phyloP scores from a whole-genome alignment of 1,140 invertebrate species.

The Caenorhabditis briggsae region DNA sequence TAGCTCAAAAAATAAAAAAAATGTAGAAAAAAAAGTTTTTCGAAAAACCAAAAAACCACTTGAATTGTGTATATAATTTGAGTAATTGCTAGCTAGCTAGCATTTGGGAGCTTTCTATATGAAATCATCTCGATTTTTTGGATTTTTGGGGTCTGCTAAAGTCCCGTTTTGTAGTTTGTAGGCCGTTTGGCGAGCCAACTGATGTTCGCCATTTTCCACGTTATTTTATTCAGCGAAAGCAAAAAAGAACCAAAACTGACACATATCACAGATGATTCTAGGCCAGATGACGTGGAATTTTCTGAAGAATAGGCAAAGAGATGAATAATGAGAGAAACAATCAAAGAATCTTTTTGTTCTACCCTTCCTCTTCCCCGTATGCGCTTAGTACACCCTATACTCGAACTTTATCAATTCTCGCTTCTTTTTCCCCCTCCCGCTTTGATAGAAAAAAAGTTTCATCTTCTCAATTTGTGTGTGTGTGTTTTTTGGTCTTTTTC shows the following conservation, averaged over 20 bases:
- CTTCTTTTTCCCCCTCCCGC: not conserved
- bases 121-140: too few relatives aligned
- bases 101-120: not conserved
- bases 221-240: too few relatives aligned
- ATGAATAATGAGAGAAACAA: too few relatives aligned
- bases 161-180: too few relatives aligned
- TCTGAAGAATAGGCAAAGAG: not conserved
- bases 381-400: not conserved
- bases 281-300: constrained; percentile 2
- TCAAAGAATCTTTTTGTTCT: constrained; percentile 2
- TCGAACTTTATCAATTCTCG: constrained; percentile 1
- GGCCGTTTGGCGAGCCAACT: too few relatives aligned
- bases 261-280: not conserved
- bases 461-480: not conserved
- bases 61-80: not conserved
- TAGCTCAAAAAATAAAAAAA: not conserved
- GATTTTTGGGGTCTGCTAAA: too few relatives aligned
- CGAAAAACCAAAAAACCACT: not conserved
- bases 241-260: too few relatives aligned
- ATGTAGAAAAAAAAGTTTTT: too few relatives aligned
- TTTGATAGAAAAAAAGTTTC: not conserved
- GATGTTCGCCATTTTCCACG: too few relatives aligned
- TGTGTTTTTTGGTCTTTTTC: constrained; percentile 4
- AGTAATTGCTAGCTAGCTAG: not conserved
- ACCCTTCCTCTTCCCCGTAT: not conserved